Percentiles rank a stretch among this genome's conserved stretches.
Conservation (phyloP, 1,140 invertebrate genomes). For the Cylas formicarius region DNA sequence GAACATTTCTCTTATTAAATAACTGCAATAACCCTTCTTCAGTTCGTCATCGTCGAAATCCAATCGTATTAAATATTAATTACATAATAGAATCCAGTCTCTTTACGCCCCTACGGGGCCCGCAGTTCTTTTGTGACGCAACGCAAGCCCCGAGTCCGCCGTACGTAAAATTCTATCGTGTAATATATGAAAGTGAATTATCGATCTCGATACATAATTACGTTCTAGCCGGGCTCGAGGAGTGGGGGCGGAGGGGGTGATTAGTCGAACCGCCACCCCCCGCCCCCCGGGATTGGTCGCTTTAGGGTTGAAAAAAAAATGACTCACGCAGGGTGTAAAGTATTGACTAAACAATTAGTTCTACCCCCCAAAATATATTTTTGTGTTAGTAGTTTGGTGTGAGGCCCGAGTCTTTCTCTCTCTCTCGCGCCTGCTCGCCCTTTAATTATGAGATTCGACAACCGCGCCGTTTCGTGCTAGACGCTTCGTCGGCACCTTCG, state of each 20-base stretch:
- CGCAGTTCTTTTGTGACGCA: too few relatives aligned
- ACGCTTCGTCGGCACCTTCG: neutral
- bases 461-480: neutral
- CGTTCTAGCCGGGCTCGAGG: conserved; percentile 24
- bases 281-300: conserved; percentile 39
- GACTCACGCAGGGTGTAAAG: conserved; percentile 45
- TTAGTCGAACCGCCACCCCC: conserved; percentile 37
- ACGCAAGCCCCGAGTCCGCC: too few relatives aligned
- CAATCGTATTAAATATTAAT: too few relatives aligned
- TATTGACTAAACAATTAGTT: conserved; percentile 46
- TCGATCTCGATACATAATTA: conserved; percentile 45
- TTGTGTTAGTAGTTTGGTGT: conserved; percentile 32
- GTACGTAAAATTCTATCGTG: conserved; percentile 17
- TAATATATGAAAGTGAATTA: conserved; percentile 41
- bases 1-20: too few relatives aligned
- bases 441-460: too few relatives aligned
- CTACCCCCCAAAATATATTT: conserved; percentile 33
- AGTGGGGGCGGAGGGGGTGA: conserved; percentile 35
- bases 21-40: too few relatives aligned
- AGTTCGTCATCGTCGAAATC: too few relatives aligned
- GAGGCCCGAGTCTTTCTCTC: too few relatives aligned
- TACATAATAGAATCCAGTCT: too few relatives aligned
- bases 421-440: too few relatives aligned
- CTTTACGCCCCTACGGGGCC: too few relatives aligned
- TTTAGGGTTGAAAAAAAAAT: conserved; percentile 44